Evolutionary conservation across 1,140 invertebrate species (phyloP).

Genomic region (Macrotrachela quadricornifera): DNA sequence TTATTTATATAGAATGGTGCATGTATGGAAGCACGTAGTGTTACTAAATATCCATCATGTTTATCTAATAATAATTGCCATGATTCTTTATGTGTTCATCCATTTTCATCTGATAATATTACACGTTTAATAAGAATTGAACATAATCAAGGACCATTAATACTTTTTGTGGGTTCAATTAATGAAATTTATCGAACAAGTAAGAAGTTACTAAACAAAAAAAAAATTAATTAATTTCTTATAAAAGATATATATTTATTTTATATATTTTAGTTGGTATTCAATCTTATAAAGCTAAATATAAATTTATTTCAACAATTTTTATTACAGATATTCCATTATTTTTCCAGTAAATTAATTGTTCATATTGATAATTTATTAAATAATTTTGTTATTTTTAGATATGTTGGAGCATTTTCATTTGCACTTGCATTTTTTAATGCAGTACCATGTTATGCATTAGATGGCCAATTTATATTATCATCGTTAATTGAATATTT

Average conservation of each 20-base stretch:
- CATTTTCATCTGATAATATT: conserved; percentile 46
- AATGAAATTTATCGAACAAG: conserved; percentile 29
- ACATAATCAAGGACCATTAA: conserved; percentile 32
- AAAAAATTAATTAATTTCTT: background rate
- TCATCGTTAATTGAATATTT: conserved; percentile 33
- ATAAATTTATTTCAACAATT: conserved; percentile 37
- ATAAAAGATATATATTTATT: conserved; percentile 4
- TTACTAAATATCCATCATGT: conserved; percentile 29
- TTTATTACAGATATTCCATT: background rate
- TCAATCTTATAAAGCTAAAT: conserved; percentile 57
- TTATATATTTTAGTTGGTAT: conserved; percentile 29
- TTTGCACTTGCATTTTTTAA: conserved; percentile 70
- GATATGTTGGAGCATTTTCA: conserved; percentile 61
- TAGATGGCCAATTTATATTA: conserved; percentile 70
- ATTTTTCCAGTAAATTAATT: background rate
- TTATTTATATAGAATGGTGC: conserved; percentile 40
- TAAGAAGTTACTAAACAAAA: conserved; percentile 11
- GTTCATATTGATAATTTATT: background rate
- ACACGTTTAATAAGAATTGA: conserved; percentile 54
- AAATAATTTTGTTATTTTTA: conserved; percentile 10
- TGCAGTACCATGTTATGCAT: conserved; percentile 68
- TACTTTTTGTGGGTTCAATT: conserved; percentile 33
- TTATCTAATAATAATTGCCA: conserved; percentile 20
- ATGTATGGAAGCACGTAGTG: conserved; percentile 54
- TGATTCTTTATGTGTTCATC: conserved; percentile 26